Evolutionary conservation across 2,888 invertebrate species (phyloP).

Genomic region (Hypomecis atomaria): DNA sequence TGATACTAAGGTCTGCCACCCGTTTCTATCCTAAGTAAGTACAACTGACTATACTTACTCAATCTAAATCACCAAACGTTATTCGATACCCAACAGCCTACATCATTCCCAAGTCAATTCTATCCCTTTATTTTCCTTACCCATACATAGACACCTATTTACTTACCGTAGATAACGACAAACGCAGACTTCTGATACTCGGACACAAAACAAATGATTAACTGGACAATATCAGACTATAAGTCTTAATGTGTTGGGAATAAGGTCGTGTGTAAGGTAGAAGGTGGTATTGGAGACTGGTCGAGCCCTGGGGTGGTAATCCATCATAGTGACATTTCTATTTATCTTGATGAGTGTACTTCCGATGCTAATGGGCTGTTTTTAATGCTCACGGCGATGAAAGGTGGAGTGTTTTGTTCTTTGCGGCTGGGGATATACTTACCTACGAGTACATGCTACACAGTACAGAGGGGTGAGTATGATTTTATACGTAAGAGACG

Average conservation of each 20-base stretch:
- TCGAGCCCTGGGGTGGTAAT: constrained; percentile 63
- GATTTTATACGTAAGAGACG: no score
- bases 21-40: no score
- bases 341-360: constrained; percentile 81
- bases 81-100: constrained; percentile 3
- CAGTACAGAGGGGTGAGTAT: no score
- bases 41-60: not conserved
- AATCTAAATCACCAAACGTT: not conserved
- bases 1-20: no score
- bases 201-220: constrained; percentile 42
- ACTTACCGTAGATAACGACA: constrained; percentile 65
- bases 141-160: constrained; percentile 59
- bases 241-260: constrained; percentile 45
- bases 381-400: constrained; percentile 46
- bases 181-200: constrained; percentile 63
- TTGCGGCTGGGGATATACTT: not conserved
- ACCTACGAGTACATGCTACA: no score
- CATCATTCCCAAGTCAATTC: constrained; percentile 32
- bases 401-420: constrained; percentile 2
- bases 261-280: constrained; percentile 19
- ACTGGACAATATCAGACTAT: constrained; percentile 42
- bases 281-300: constrained; percentile 42
- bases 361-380: constrained; percentile 75
- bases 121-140: constrained; percentile 48
- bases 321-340: constrained; percentile 81